Evolutionary conservation across 2,888 invertebrate species (phyloP), one percentile per base, ranked within the genome.

Genomic region (Sisyra terminalis): DNA sequence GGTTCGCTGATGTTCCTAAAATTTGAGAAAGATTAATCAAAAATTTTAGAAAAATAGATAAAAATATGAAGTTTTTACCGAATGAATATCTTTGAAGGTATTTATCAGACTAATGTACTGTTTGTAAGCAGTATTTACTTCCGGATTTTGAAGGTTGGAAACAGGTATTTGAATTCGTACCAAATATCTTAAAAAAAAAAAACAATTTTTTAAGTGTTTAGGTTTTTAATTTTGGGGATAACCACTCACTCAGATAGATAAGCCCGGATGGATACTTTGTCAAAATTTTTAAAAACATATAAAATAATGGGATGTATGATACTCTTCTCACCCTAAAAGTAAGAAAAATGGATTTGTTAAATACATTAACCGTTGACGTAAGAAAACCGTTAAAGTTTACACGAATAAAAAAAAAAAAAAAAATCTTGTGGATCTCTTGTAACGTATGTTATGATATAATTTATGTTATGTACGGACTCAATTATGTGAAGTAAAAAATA

Each of bases 241-340:
- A 3, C 2, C 13, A 55, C 57, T 49, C 58, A 78, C 66, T 69
- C 75, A n/a, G 88, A 83, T 41, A 90, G 69, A 63, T 92, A 92
- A 0, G 86, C 85, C 42, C 89, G 69, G 52, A 86, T 85, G 56
- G 78, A 78, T 18, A 85, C 74, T 49, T 82, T 76, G 2, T 78
- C 75, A 45, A 77, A 70, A 50, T 81, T 77, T 10, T 71, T 69
- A 15, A 90, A 67, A 7, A 89, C 66, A 86, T 88, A 92, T 57
- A 79, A 72, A 40, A 90, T 58, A 43, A 86, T 78, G 9, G 83
- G 79, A 57, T 85, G 79, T 40, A 89, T 70, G 1, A 79, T 73
- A 49, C 71, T 69, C 40, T 83, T 73, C 50, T 86, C 81, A 13
- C 87, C 89, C 43, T 72, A 69, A 1, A 78, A 71, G 34, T 79